Percentiles rank a stretch among this genome's conserved stretches.
phyloP scores from a whole-genome alignment of 1,140 invertebrate species.

The Aphaenogaster floridana region DNA sequence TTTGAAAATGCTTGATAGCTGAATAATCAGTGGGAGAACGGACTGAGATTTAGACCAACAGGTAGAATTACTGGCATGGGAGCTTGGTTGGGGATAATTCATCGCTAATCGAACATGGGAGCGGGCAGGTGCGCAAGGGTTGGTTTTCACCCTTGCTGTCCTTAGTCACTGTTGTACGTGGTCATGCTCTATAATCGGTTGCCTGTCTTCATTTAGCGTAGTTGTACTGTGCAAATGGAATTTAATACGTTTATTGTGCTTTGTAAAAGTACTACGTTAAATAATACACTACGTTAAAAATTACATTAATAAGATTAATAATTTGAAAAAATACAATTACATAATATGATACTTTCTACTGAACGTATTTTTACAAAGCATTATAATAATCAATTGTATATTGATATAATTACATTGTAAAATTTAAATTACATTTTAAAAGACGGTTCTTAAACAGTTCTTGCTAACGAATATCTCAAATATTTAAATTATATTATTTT shows the following conservation, averaged over 20 bases:
- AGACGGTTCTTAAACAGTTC: neutral
- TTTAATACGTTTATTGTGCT: conserved; percentile 42
- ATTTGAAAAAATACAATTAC: neutral
- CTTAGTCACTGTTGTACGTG: conserved; percentile 69
- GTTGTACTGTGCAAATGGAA: conserved; percentile 56
- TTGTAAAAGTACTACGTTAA: conserved; percentile 1
- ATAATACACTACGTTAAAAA: neutral
- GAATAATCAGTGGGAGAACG: conserved; percentile 56
- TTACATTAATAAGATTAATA: conserved; percentile 26
- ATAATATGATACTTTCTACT: neutral
- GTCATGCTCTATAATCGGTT: conserved; percentile 76
- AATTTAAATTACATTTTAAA: neutral
- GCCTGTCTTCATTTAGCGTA: conserved; percentile 71
- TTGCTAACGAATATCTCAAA: neutral
- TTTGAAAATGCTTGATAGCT: conserved; percentile 50
- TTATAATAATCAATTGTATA: neutral
- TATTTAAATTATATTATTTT: conserved; percentile 9
- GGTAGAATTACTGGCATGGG: conserved; percentile 76
- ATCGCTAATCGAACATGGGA: conserved; percentile 81
- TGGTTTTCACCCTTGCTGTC: conserved; percentile 76
- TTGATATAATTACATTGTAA: neutral
- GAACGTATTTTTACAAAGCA: neutral
- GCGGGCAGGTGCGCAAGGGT: conserved; percentile 78
- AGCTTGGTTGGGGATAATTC: conserved; percentile 77
- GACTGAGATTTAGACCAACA: conserved; percentile 74